Conservation (phyloP, 92 coral and sea anemone species). For the Meandrina meandrites region DNA sequence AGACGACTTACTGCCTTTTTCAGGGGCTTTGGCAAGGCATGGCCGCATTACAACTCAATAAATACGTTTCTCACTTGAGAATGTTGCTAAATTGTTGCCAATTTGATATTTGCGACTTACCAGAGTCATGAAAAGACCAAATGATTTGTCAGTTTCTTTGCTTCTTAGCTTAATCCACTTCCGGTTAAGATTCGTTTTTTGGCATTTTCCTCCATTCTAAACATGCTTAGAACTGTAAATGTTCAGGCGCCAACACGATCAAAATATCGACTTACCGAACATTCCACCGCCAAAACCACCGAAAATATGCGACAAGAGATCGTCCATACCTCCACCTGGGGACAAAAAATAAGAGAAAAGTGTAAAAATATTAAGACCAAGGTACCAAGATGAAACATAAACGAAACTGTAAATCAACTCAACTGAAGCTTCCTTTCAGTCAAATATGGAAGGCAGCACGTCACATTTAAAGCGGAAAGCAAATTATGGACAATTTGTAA, state of each 20-base stretch:
- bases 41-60: neutral
- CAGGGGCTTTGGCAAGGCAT: constrained; percentile 17
- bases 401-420: constrained; percentile 8
- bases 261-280: constrained; percentile 72
- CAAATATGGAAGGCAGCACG: constrained; percentile 12
- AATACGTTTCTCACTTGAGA: neutral
- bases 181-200: constrained; percentile 39
- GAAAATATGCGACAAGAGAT: constrained; percentile 92
- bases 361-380: neutral
- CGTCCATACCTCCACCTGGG: constrained; percentile 86
- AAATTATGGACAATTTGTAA: constrained; percentile 31
- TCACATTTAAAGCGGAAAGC: constrained; percentile 15
- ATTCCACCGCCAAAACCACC: constrained; percentile 92
- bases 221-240: constrained; percentile 51
- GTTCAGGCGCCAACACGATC: constrained; percentile 48
- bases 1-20: constrained; percentile 16
- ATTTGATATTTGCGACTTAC: constrained; percentile 13
- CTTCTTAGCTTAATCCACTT: constrained; percentile 48
- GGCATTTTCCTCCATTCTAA: constrained; percentile 47
- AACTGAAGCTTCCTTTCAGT: constrained; percentile 3
- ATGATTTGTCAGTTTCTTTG: constrained; percentile 39
- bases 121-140: constrained; percentile 19
- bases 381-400: neutral
- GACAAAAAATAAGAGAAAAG: constrained; percentile 17
- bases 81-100: constrained; percentile 22